Conservation (phyloP, 2,113 vertebrate genomes). For the Channa argus region DNA sequence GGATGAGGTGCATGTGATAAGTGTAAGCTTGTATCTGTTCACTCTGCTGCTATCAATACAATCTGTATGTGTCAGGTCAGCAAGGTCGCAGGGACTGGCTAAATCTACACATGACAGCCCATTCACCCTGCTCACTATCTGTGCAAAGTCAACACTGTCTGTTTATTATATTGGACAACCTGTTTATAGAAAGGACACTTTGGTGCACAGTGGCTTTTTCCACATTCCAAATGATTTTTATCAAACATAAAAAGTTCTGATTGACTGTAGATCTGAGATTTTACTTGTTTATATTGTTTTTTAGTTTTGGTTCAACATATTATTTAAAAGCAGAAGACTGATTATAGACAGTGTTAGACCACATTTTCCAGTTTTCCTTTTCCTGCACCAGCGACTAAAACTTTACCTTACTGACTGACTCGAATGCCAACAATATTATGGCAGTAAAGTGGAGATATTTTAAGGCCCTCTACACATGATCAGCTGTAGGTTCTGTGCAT, state of each 20-base stretch:
- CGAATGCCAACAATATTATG: neutral
- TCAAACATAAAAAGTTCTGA: no score
- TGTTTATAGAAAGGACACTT: no score
- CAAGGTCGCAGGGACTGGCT: neutral
- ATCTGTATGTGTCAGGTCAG: constrained; percentile 12
- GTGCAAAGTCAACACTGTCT: neutral
- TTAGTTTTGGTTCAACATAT: no score
- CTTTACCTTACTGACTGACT: no score
- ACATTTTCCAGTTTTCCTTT: neutral
- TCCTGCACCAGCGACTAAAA: neutral
- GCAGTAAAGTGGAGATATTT: neutral
- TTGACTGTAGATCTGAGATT: no score
- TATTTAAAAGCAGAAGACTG: neutral
- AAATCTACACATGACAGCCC: constrained; percentile 17
- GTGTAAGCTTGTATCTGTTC: constrained; percentile 9
- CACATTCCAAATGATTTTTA: no score
- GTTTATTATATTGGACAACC: no score
- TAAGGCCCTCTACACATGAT: constrained; percentile 7
- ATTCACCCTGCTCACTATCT: neutral
- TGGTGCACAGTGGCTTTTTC: no score
- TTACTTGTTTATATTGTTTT: no score
- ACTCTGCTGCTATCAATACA: neutral
- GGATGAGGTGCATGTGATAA: neutral
- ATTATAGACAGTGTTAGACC: neutral
- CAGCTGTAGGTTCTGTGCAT: neutral